Percentiles rank a stretch among this genome's conserved stretches.
Conservation (phyloP, 2,797 vertebrate species). For the Dipus sagitta region DNA sequence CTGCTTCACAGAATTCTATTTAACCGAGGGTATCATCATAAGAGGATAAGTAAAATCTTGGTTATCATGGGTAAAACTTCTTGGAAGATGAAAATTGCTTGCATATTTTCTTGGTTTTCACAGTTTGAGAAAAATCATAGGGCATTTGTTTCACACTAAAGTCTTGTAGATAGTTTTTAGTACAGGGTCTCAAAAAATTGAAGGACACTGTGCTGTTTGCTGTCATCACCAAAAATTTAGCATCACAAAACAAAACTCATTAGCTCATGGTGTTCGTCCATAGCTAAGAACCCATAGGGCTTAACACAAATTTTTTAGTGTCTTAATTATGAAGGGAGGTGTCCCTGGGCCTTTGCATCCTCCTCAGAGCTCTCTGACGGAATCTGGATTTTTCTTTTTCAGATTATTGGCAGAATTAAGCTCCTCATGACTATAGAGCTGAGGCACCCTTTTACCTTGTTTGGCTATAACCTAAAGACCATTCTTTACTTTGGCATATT, state of each 20-base stretch:
- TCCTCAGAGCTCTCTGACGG: neutral
- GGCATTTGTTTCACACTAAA: neutral
- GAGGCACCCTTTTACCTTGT: neutral
- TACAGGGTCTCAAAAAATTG: neutral
- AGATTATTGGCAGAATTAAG: neutral
- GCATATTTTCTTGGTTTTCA: neutral
- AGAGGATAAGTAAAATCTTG: neutral
- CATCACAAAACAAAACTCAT: neutral
- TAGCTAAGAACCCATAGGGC: neutral
- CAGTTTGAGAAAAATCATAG: constrained; percentile 6
- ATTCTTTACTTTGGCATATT: neutral
- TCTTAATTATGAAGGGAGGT: neutral
- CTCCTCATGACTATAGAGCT: neutral
- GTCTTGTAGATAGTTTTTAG: neutral
- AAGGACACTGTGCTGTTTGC: neutral
- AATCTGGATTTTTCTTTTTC: neutral
- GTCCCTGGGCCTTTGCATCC: neutral
- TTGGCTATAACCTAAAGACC: neutral
- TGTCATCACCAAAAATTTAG: neutral
- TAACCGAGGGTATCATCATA: neutral
- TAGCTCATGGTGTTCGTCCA: neutral
- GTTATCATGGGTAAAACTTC: neutral
- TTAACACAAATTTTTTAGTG: neutral
- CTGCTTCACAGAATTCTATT: neutral
- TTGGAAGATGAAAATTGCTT: neutral